These are phyloP conservation scores for Scyliorhinus canicula DNA, from an alignment of 2,797 vertebrate species.

Conservation along the genomic window DNA sequence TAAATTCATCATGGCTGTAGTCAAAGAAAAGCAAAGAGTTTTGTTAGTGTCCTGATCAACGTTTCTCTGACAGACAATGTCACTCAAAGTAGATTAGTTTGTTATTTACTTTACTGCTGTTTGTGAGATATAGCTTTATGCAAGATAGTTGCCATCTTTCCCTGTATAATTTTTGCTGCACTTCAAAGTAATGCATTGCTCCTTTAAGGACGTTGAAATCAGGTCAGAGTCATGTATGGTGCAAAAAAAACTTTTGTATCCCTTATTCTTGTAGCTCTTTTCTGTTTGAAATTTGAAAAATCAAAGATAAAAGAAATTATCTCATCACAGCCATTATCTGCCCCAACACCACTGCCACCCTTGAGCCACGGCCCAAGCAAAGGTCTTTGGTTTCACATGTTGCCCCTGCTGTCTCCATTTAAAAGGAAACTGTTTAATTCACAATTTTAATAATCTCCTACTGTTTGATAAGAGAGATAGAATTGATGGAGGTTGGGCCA, in stretches of 20 bases:
- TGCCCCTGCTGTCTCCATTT: conserved; percentile 16
- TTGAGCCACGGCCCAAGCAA: not conserved
- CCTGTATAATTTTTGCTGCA: not conserved
- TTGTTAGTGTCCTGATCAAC: not conserved
- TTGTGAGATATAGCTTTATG: not conserved
- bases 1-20: not conserved
- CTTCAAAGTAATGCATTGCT: not conserved
- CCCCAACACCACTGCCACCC: not conserved
- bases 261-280: not conserved
- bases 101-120: not conserved
- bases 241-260: too few relatives aligned
- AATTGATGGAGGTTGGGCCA: not conserved
- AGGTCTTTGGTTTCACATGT: not conserved
- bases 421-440: conserved; percentile 18
- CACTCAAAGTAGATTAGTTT: not conserved
- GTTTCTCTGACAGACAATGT: not conserved
- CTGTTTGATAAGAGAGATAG: not conserved
- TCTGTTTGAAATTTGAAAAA: not conserved
- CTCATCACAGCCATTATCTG: not conserved
- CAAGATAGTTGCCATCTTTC: not conserved
- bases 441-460: conserved; percentile 23
- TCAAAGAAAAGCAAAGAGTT: not conserved
- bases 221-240: not conserved
- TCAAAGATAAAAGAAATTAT: not conserved
- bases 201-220: not conserved